A percentile compares a stretch with the other conserved stretches of the same genome.
These are phyloP conservation scores for Sebastes iracundus DNA, from an alignment of 2,797 vertebrate genomes.

Conservation along the genomic window DNA sequence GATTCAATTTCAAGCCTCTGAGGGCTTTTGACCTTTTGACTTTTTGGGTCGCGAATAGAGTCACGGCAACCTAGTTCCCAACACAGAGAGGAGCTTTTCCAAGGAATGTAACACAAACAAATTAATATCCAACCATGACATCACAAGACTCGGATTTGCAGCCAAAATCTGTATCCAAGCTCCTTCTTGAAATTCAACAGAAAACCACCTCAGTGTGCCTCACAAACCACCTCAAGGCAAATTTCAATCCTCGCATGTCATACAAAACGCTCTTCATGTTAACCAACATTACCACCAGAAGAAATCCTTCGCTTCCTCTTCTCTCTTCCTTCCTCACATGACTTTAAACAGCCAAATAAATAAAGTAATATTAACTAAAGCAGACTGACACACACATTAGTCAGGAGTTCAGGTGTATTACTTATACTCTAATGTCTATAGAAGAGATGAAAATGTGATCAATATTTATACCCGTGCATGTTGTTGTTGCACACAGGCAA, in stretches of 20 bases:
- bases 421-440: neutral
- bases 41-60: neutral
- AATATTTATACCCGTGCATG: neutral
- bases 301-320: neutral
- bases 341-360: neutral
- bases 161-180: neutral
- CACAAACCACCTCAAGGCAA: constrained; percentile 6
- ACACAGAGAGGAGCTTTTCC: neutral
- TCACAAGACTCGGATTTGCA: constrained; percentile 13
- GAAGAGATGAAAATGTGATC: neutral
- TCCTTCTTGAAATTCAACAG: neutral
- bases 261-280: constrained; percentile 1
- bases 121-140: constrained; percentile 16
- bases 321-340: neutral
- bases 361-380: neutral
- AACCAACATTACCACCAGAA: neutral
- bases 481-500: neutral
- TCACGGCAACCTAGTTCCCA: constrained; percentile 11
- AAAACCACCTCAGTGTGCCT: constrained; percentile 1
- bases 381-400: neutral
- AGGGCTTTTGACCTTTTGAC: constrained; percentile 24
- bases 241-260: constrained; percentile 12
- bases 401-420: neutral
- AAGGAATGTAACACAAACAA: constrained; percentile 8
- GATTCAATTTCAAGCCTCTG: constrained; percentile 42